A percentile compares a stretch with the other conserved stretches of the same genome.
phyloP scores from a whole-genome alignment of 2,113 vertebrate genomes.

The Macrotis lagotis region DNA sequence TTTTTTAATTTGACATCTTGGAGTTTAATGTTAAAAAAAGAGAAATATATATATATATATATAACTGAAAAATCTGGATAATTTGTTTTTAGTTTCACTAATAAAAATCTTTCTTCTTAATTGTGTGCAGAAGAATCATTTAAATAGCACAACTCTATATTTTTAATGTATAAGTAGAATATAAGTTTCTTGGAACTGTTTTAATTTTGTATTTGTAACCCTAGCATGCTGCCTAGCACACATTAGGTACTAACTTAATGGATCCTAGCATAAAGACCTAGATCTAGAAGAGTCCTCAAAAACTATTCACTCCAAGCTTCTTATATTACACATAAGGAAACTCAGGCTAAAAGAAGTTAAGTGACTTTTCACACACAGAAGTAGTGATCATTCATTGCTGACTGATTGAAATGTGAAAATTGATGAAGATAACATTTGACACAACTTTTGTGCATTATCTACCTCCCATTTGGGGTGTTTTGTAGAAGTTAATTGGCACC shows the following conservation, averaged over 20 bases:
- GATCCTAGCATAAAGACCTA: neutral
- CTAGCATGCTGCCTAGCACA: neutral
- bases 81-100: neutral
- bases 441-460: neutral
- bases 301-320: neutral
- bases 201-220: neutral
- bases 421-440: accelerated
- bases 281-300: neutral
- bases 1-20: neutral
- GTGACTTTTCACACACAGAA: neutral
- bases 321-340: neutral
- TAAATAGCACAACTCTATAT: accelerated
- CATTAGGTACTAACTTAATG: neutral
- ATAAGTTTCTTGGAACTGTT: neutral
- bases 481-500: accelerated
- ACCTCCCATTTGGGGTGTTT: neutral
- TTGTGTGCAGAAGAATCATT: accelerated
- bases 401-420: neutral
- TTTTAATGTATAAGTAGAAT: neutral
- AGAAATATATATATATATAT: neutral
- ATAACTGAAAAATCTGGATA: neutral
- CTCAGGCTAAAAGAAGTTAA: neutral
- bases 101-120: neutral
- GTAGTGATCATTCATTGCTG: neutral
- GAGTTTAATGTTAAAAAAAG: neutral